phyloP scores from a whole-genome alignment of 1,140 invertebrate species.

The Mycetomoellerius zeteki region DNA sequence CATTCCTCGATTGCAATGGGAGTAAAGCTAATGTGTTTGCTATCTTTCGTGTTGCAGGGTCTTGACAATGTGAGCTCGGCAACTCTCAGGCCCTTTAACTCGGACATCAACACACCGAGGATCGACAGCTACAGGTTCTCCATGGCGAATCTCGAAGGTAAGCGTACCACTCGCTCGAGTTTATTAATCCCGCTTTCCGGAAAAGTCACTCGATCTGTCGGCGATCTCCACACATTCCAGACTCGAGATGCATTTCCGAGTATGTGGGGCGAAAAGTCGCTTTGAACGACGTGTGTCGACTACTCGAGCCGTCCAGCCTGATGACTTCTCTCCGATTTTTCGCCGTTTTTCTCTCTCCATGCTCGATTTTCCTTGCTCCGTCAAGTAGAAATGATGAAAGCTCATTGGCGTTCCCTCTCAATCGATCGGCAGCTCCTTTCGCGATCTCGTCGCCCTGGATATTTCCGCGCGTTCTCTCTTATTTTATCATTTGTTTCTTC shows the following conservation, averaged over 20 bases:
- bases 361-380: slow-evolving; percentile 6
- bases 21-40: slow-evolving; percentile 1
- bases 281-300: slow-evolving; percentile 44
- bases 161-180: slow-evolving; percentile 52
- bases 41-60: slow-evolving; percentile 87
- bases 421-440: slow-evolving; percentile 29
- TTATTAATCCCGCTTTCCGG: slow-evolving; percentile 12
- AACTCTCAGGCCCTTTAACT: slow-evolving; percentile 88
- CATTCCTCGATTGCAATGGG: neutral
- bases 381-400: slow-evolving; percentile 15
- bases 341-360: slow-evolving; percentile 7
- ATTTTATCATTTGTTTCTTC: neutral
- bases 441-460: slow-evolving; percentile 1
- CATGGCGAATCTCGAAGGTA: slow-evolving; percentile 96
- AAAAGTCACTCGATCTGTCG: slow-evolving; percentile 41
- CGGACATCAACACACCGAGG: slow-evolving; percentile 90
- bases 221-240: neutral
- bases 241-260: slow-evolving; percentile 26
- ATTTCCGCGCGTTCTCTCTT: slow-evolving; percentile 4
- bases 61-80: slow-evolving; percentile 89
- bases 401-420: neutral
- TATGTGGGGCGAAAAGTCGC: slow-evolving; percentile 20
- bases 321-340: slow-evolving; percentile 13
- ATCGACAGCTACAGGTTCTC: slow-evolving; percentile 96
- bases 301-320: slow-evolving; percentile 13